Percentiles rank a stretch among this genome's conserved stretches.
Conservation (phyloP, 2,797 vertebrate species). For the Liparis tanakae region DNA sequence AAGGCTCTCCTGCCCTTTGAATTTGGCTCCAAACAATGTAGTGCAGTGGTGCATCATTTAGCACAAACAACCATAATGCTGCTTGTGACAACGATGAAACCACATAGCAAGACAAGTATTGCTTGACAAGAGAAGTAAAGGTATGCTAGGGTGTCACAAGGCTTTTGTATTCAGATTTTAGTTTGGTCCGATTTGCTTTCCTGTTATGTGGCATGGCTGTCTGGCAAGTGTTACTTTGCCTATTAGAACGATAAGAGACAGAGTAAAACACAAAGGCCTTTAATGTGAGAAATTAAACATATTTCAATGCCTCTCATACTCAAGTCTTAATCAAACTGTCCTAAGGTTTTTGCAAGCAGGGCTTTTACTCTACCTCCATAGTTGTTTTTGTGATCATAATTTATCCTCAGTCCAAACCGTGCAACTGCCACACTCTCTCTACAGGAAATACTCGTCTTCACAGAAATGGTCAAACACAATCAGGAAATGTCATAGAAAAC, state of each 20-base stretch:
- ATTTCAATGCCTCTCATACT: not conserved
- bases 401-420: not conserved
- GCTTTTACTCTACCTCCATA: not conserved
- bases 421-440: conserved; percentile 17
- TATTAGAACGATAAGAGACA: not conserved
- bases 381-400: conserved; percentile 3
- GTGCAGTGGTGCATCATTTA: not conserved
- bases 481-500: conserved; percentile 17
- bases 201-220: not conserved
- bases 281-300: not conserved
- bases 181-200: not conserved
- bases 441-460: conserved; percentile 28
- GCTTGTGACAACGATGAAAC: not conserved
- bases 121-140: not conserved
- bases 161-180: not conserved
- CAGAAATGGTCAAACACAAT: conserved; percentile 11
- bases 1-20: not conserved
- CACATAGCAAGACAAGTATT: not conserved
- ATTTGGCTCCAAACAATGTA: conserved; percentile 1
- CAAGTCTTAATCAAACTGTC: conserved; percentile 3
- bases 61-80: not conserved
- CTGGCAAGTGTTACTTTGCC: not conserved
- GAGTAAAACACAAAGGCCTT: not conserved
- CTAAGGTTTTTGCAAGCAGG: not conserved
- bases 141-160: not conserved